Percentiles rank a stretch among this genome's conserved stretches.
Conservation (phyloP, 1,140 invertebrate species). For the Elymnias hypermnestra region DNA sequence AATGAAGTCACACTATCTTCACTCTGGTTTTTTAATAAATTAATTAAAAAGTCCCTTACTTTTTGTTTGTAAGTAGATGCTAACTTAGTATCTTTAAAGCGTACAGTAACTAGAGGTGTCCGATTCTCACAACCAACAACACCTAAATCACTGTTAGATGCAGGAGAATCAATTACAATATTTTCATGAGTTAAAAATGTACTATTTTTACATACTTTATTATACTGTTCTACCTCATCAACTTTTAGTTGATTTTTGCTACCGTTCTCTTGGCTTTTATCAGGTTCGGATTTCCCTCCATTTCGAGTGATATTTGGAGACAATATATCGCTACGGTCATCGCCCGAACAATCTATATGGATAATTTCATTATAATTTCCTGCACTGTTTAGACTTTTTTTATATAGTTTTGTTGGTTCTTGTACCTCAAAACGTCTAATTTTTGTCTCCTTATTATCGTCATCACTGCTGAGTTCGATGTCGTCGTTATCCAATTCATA, state of each 20-base stretch:
- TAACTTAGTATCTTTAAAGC: constrained; percentile 52
- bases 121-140: constrained; percentile 55
- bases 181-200: constrained; percentile 49
- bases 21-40: constrained; percentile 46
- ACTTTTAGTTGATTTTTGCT: not conserved
- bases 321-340: constrained; percentile 19
- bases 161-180: constrained; percentile 32
- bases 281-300: constrained; percentile 57
- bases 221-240: not conserved
- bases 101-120: constrained; percentile 50
- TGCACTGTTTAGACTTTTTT: constrained; percentile 14
- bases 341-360: constrained; percentile 27
- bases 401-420: constrained; percentile 9
- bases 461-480: constrained; percentile 58
- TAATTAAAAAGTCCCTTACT: constrained; percentile 57
- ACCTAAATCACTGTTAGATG: constrained; percentile 42
- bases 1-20: constrained; percentile 21
- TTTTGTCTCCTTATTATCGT: constrained; percentile 53
- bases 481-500: constrained; percentile 72
- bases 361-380: constrained; percentile 20
- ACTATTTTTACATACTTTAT: constrained; percentile 19
- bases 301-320: constrained; percentile 24
- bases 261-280: constrained; percentile 3
- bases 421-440: constrained; percentile 28
- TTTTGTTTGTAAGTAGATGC: constrained; percentile 49